Conservation (phyloP, 2,113 vertebrate genomes). For the Cervus canadensis region DNA sequence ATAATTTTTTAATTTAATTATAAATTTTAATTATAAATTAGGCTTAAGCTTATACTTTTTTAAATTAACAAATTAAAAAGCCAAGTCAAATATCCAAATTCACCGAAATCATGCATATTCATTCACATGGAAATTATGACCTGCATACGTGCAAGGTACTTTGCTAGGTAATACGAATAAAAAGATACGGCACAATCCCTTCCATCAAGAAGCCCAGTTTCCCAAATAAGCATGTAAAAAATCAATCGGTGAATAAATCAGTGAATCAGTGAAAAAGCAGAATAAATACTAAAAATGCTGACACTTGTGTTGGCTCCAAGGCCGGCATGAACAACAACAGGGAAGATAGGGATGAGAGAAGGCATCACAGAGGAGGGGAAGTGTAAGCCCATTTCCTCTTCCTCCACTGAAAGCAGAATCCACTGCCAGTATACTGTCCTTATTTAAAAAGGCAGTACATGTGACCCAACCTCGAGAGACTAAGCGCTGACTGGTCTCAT, state of each 20-base stretch:
- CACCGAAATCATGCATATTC: not conserved
- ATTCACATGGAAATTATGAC: not conserved
- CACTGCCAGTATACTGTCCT: not conserved
- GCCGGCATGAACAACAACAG: not conserved
- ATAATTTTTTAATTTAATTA: not conserved
- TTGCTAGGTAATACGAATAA: not conserved
- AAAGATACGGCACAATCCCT: not conserved
- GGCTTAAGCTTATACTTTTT: not conserved
- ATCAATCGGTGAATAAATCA: not conserved
- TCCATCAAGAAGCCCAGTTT: not conserved
- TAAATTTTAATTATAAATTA: not conserved
- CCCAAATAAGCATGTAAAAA: not conserved
- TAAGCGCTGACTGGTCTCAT: not conserved
- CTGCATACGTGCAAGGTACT: not conserved
- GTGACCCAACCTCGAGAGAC: not conserved
- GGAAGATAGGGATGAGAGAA: not conserved
- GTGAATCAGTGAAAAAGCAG: not conserved
- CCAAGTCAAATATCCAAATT: not conserved
- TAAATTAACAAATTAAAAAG: conserved; percentile 5
- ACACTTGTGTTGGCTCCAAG: not conserved
- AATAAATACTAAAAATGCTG: not conserved
- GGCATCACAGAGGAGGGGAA: not conserved
- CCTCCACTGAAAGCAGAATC: not conserved
- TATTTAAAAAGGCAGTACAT: not conserved
- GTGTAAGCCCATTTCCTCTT: not conserved